Conservation (phyloP, 2,888 invertebrate genomes). For the Xylota segnis region DNA sequence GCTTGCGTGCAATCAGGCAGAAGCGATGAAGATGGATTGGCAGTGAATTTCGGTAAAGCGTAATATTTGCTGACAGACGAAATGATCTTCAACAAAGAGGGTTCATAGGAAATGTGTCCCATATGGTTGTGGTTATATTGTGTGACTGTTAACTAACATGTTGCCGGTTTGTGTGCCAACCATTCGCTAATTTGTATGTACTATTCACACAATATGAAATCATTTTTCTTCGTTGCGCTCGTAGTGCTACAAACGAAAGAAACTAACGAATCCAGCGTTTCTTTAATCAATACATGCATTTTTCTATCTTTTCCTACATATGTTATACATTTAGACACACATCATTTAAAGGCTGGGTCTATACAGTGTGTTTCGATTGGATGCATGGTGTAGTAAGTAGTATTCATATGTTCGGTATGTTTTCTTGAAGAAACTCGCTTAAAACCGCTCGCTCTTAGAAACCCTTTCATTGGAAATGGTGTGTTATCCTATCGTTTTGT, state of each 20-base stretch:
- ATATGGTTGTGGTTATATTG: conserved; percentile 28
- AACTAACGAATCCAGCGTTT: background rate
- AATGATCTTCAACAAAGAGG: conserved; percentile 15
- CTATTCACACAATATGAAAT: conserved; percentile 7
- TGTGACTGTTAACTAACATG: conserved; percentile 22
- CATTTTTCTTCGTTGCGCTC: conserved; percentile 6
- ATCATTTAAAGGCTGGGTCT: background rate
- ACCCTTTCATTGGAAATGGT: too few species aligned
- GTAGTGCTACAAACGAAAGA: background rate
- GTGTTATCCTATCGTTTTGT: too few species aligned
- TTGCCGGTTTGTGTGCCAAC: conserved; percentile 6
- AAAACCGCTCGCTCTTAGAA: too few species aligned
- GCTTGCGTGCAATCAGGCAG: conserved; percentile 1
- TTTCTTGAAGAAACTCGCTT: too few species aligned
- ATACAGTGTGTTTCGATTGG: background rate
- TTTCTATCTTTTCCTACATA: background rate
- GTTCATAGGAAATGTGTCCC: conserved; percentile 1
- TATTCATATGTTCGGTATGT: too few species aligned
- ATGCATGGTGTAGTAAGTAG: too few species aligned
- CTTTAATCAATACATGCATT: background rate
- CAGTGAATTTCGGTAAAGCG: conserved; percentile 35
- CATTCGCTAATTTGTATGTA: conserved; percentile 13
- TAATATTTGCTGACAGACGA: conserved; percentile 22
- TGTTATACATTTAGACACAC: background rate
- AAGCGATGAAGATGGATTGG: conserved; percentile 27